Evolutionary conservation across 1,140 invertebrate genomes (phyloP).

Genomic region (Cotesia chilonis): DNA sequence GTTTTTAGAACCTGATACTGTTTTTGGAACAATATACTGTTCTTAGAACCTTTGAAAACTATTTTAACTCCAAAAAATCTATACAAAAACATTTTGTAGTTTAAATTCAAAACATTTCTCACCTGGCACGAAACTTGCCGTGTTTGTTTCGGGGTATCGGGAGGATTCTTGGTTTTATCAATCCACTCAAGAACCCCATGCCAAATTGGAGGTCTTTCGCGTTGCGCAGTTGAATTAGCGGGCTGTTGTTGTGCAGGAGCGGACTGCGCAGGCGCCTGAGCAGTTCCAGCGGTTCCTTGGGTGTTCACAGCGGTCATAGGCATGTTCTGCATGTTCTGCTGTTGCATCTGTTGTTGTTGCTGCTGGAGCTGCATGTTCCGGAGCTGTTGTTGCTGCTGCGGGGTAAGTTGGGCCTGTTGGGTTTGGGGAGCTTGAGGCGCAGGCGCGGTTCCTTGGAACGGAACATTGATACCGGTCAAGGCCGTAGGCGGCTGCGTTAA

Average conservation of each 20-base stretch:
- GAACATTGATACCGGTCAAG: slow-evolving; percentile 61
- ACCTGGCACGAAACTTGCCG: slow-evolving; percentile 84
- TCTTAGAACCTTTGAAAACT: too few species aligned
- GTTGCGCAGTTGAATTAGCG: slow-evolving; percentile 50
- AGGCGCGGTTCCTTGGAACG: slow-evolving; percentile 52
- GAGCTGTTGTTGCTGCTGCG: slow-evolving; percentile 46
- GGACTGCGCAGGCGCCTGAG: slow-evolving; percentile 55
- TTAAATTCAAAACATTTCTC: too few species aligned
- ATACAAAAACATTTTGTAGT: too few species aligned
- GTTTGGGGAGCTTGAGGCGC: slow-evolving; percentile 61
- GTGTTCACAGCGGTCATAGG: slow-evolving; percentile 34
- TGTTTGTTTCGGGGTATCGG: slow-evolving; percentile 79
- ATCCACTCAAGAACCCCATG: slow-evolving; percentile 89
- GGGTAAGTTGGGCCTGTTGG: slow-evolving; percentile 49
- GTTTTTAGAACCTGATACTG: too few species aligned
- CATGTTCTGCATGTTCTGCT: slow-evolving; percentile 38
- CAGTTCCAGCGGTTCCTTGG: slow-evolving; percentile 52
- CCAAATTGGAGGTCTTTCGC: slow-evolving; percentile 82
- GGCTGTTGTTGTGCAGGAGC: slow-evolving; percentile 50
- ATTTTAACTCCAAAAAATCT: too few species aligned
- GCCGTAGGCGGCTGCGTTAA: slow-evolving; percentile 71
- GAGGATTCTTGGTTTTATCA: slow-evolving; percentile 79
- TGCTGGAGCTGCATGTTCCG: slow-evolving; percentile 56
- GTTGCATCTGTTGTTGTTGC: slow-evolving; percentile 52
- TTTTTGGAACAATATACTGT: too few species aligned